These are phyloP conservation scores for Drosophila tanythrix DNA, from an alignment of 2,888 invertebrate species.

Conservation along the genomic window DNA sequence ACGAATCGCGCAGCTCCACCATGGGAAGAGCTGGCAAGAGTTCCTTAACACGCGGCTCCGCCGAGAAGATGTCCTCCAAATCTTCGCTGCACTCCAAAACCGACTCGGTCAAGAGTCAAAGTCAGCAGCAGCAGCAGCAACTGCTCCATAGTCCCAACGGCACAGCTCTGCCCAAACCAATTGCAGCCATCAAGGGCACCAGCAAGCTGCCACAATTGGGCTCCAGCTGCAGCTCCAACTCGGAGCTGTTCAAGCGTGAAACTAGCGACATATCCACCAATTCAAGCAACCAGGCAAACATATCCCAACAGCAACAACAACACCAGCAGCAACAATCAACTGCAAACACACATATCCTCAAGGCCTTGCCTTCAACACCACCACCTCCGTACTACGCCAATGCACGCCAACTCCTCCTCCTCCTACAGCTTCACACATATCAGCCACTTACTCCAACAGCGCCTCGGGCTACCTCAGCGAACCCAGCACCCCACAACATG, in stretches of 20 bases:
- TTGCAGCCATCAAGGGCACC: slow-evolving; percentile 95
- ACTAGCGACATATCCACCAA: slow-evolving; percentile 85
- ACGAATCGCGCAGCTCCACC: slow-evolving; percentile 79
- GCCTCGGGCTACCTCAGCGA: slow-evolving; percentile 68
- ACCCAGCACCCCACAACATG: slow-evolving; percentile 66
- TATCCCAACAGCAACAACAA: slow-evolving; percentile 60
- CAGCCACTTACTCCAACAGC: slow-evolving; percentile 27
- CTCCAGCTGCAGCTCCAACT: slow-evolving; percentile 36
- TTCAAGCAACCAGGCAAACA: slow-evolving; percentile 69
- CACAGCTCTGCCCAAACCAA: slow-evolving; percentile 94
- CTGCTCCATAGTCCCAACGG: slow-evolving; percentile 81
- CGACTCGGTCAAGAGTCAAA: slow-evolving; percentile 79
- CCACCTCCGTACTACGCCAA: slow-evolving; percentile 59
- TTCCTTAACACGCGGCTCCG: slow-evolving; percentile 83
- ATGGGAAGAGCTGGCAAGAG: slow-evolving; percentile 79
- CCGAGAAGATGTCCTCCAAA: slow-evolving; percentile 85
- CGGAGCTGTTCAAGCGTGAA: slow-evolving; percentile 84
- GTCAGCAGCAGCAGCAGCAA: slow-evolving; percentile 48
- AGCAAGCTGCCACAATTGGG: slow-evolving; percentile 89
- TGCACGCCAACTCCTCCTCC: slow-evolving; percentile 32
- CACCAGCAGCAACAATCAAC: slow-evolving; percentile 35
- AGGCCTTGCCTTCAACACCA: slow-evolving; percentile 55
- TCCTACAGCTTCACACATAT: slow-evolving; percentile 38
- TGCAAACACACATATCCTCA: slow-evolving; percentile 71
- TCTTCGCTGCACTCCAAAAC: slow-evolving; percentile 82